Evolutionary conservation across 2,113 vertebrate genomes (phyloP).

Genomic region (Litocranius walleri): DNA sequence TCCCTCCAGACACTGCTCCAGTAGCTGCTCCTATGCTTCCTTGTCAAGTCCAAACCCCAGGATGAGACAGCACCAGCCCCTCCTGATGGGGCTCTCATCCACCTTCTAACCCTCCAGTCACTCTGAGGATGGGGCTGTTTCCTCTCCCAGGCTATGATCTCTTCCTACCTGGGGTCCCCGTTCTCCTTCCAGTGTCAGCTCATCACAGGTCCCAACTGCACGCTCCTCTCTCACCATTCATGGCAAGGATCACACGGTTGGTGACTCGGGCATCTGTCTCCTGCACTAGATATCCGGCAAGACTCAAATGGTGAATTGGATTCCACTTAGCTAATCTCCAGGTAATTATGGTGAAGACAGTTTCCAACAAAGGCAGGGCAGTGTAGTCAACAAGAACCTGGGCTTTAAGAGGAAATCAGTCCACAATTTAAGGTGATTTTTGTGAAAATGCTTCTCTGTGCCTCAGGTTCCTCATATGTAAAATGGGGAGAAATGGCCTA

Average conservation of each 20-base stretch:
- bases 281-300: neutral
- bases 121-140: too few species aligned
- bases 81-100: neutral
- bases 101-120: neutral
- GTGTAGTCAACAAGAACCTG: neutral
- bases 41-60: neutral
- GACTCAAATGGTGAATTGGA: neutral
- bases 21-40: neutral
- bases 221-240: neutral
- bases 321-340: neutral
- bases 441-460: neutral
- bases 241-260: fast-evolving
- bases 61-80: neutral
- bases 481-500: neutral
- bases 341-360: neutral
- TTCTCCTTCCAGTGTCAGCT: neutral
- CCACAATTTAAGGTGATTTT: neutral
- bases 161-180: neutral
- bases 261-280: neutral
- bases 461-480: neutral
- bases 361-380: neutral
- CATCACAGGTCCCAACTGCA: neutral
- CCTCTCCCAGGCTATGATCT: neutral
- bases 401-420: neutral
- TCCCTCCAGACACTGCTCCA: neutral